Evolutionary conservation across 2,888 invertebrate genomes (phyloP), one percentile per base, ranked within the genome.

Genomic region (Dolomedes plantarius): DNA sequence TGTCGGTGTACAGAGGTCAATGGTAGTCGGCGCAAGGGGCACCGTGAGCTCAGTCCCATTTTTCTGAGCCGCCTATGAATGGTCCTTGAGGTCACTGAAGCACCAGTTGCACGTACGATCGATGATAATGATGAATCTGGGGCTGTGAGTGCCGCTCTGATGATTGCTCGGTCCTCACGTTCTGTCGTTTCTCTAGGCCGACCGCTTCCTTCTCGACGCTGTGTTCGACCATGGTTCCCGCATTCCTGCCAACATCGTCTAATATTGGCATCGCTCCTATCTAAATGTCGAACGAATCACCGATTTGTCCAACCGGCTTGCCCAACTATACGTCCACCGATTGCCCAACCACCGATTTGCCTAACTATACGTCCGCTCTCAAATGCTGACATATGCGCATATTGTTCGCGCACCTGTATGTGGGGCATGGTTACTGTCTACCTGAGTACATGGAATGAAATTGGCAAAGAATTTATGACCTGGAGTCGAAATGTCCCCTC

Each of bases 1-100:
- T 67, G 1, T 19, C 67, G 67, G 11, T 32, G 67, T 23, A 32
- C 16, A 67, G 0, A 39, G 39, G 71, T 71, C 36, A 71, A 11
- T 65, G 65, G 31, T 65, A 65, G 29, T 28, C 65, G 29, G 2
- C 16, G 1, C 5, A 65, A 65, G 16, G 71, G 36, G 28, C 11
- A 27, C 71, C 36, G 71, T 39, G 28, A 71, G 0, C 29, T 69
- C 69, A 69, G 31, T n/a, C 69, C 31, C 31, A 41, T 36, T 69
- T 69, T 31, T 31, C 11, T 69, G 19, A 69, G 31, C n/a, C 19
- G 69, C 41, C 41, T 69, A 31, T 69, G 5, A 69, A 69, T 36
- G 31, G 23, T 31, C 9, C 0, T 31, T 69, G 69, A 69, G 36
- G 69, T 69, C 69, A 69, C 69, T 29, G 1, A n/a, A 39, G 23